Percentiles rank a stretch among this genome's conserved stretches.
Conservation (phyloP, 2,888 invertebrate species). For the Eugnorisma glareosa region DNA sequence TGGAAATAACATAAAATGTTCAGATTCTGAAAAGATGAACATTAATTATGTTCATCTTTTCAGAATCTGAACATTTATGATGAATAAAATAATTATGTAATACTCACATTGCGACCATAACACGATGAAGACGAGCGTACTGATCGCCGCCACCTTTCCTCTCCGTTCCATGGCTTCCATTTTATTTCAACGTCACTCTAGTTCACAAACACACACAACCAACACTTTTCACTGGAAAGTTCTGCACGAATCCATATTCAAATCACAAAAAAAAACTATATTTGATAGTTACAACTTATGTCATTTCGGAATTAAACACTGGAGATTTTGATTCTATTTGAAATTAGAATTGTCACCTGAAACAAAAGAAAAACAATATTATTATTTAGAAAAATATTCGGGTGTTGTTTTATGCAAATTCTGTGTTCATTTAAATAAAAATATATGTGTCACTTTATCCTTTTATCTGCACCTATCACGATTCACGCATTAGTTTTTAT, state of each 20-base stretch:
- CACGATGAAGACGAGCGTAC: constrained; percentile 79
- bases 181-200: constrained; percentile 66
- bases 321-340: constrained; percentile 32
- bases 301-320: constrained; percentile 32
- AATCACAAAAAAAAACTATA: constrained; percentile 42
- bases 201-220: constrained; percentile 61
- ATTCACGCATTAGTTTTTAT: constrained; percentile 12
- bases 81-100: neutral
- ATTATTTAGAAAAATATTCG: constrained; percentile 18
- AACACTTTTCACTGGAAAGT: constrained; percentile 68
- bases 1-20: neutral
- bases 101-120: constrained; percentile 86
- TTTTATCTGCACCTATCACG: constrained; percentile 24
- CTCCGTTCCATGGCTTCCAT: constrained; percentile 88
- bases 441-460: constrained; percentile 12
- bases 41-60: too few relatives aligned
- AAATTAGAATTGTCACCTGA: constrained; percentile 61
- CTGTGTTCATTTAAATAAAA: constrained; percentile 21
- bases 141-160: constrained; percentile 74
- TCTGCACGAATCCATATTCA: constrained; percentile 67
- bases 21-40: neutral
- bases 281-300: constrained; percentile 47
- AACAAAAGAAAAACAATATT: constrained; percentile 65
- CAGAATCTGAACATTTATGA: too few relatives aligned
- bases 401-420: constrained; percentile 17